These are phyloP conservation scores for Zaprionus lineosus DNA, from an alignment of 2,888 invertebrate genomes.

Conservation along the genomic window DNA sequence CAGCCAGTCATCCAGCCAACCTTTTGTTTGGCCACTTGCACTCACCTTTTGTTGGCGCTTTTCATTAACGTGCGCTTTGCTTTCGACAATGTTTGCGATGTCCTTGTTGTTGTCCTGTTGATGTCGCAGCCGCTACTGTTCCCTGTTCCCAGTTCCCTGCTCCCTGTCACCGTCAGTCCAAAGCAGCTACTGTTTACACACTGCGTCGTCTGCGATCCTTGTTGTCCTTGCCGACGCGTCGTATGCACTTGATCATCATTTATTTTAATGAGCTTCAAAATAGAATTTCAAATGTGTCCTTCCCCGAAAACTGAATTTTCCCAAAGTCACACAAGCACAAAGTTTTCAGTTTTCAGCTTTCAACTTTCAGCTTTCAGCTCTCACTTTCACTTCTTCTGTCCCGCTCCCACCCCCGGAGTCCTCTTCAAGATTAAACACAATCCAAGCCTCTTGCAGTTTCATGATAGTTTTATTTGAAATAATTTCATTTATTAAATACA, in stretches of 20 bases:
- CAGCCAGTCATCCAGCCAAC: no score
- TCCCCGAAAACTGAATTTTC: conserved; percentile 27
- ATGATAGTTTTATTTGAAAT: conserved; percentile 45
- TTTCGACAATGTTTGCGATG: conserved; percentile 58
- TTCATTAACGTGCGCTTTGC: conserved; percentile 60
- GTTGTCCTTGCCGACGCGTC: conserved; percentile 7
- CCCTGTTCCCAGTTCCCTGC: neutral
- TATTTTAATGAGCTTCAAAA: conserved; percentile 80
- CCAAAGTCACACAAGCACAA: no score
- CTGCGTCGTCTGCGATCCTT: conserved; percentile 26
- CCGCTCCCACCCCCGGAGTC: no score
- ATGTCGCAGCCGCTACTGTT: no score
- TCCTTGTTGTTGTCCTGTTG: conserved; percentile 49
- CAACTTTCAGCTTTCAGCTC: no score
- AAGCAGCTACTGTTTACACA: conserved; percentile 49
- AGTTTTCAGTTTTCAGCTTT: no score
- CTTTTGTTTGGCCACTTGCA: conserved; percentile 18
- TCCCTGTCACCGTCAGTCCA: no score
- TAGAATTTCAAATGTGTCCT: conserved; percentile 67
- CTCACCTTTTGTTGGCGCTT: conserved; percentile 60
- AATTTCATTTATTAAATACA: conserved; percentile 66
- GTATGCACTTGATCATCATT: conserved; percentile 73
- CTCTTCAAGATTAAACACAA: neutral
- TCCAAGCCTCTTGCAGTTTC: neutral
- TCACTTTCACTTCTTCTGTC: no score